Evolutionary conservation across 1,140 invertebrate species (phyloP).

Genomic region (Chelonus insularis): DNA sequence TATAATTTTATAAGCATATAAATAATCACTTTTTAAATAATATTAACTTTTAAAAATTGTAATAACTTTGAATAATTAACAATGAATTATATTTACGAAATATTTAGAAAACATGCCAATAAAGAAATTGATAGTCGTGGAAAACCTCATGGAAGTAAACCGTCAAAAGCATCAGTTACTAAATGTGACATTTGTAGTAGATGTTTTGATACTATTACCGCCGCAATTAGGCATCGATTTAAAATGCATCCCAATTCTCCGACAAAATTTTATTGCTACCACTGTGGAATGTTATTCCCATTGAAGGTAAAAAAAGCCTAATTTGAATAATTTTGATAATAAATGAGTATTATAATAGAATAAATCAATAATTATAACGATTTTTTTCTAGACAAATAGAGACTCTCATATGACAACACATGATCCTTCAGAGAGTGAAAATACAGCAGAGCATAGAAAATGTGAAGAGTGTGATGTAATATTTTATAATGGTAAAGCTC

Average conservation of each 20-base stretch:
- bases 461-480: constrained; percentile 65
- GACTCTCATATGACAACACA: constrained; percentile 65
- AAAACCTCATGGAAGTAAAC: constrained; percentile 19
- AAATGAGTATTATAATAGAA: too few relatives aligned
- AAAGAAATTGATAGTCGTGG: constrained; percentile 59
- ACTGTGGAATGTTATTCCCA: constrained; percentile 72
- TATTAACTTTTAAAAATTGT: too few relatives aligned
- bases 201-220: constrained; percentile 65
- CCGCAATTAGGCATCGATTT: constrained; percentile 71
- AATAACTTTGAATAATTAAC: too few relatives aligned
- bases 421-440: constrained; percentile 46
- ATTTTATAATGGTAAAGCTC: constrained; percentile 65
- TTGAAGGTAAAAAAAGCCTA: constrained; percentile 60
- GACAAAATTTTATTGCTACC: constrained; percentile 68
- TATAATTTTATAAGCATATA: too few relatives aligned
- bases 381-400: constrained; percentile 61
- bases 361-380: neutral
- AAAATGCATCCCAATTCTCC: constrained; percentile 67
- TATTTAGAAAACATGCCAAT: constrained; percentile 60
- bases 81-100: constrained; percentile 3
- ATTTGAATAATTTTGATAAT: neutral
- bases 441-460: constrained; percentile 52
- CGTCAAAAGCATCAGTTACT: constrained; percentile 33
- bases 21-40: too few relatives aligned
- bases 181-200: constrained; percentile 66